Conservation (phyloP, 2,113 vertebrate genomes). For the Forbesichthys agassizii region DNA sequence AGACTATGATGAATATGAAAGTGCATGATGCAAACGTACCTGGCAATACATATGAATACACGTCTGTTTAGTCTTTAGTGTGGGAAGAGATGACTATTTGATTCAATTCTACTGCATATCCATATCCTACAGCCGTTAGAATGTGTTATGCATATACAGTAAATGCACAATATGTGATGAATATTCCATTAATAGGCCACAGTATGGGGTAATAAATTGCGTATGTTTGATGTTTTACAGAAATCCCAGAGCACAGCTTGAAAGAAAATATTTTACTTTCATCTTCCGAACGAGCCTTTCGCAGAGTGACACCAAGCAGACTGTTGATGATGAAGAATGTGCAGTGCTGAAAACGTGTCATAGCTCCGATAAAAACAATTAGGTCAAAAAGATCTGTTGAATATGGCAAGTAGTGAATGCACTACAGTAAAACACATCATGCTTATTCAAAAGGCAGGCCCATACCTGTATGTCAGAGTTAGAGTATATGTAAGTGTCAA, state of each 20-base stretch:
- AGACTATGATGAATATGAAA: no score
- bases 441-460: conserved; percentile 28
- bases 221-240: conserved; percentile 63
- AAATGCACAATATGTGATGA: conserved; percentile 42
- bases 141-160: conserved; percentile 17
- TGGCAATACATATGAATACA: no score
- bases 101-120: neutral
- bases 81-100: no score
- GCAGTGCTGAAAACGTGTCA: conserved; percentile 34
- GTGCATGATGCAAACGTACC: no score
- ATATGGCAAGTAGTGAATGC: conserved; percentile 17
- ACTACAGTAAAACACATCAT: conserved; percentile 24
- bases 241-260: conserved; percentile 42
- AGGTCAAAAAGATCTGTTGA: conserved; percentile 28
- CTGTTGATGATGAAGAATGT: conserved; percentile 47
- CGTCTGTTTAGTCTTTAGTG: conserved; percentile 1
- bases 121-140: conserved; percentile 24
- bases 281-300: conserved; percentile 48
- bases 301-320: conserved; percentile 42
- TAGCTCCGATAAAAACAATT: conserved; percentile 31
- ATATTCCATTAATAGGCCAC: conserved; percentile 57
- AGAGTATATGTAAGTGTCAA: conserved; percentile 51
- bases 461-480: conserved; percentile 59
- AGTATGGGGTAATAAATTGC: conserved; percentile 54
- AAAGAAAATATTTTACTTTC: conserved; percentile 40